Evolutionary conservation across 2,113 vertebrate genomes (phyloP).

Genomic region (Atherinomorus stipes): DNA sequence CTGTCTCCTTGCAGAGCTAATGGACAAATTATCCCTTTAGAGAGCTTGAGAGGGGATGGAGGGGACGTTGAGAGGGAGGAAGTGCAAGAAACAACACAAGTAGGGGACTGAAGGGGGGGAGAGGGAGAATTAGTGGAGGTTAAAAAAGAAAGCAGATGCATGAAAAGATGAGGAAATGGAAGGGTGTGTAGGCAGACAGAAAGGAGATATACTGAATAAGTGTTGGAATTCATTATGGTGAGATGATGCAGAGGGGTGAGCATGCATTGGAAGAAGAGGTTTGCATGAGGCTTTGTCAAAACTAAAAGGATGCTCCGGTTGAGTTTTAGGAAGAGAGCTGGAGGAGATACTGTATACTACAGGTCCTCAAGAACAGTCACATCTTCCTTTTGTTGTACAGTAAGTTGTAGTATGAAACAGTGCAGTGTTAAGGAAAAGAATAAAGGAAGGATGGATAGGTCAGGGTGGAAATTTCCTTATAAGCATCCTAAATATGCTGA

Average conservation of each 20-base stretch:
- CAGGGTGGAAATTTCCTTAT: too few species aligned
- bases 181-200: constrained; percentile 7
- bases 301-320: constrained; percentile 19
- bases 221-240: constrained; percentile 45
- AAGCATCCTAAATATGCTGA: background rate
- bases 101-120: background rate
- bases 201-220: constrained; percentile 6
- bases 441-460: too few species aligned
- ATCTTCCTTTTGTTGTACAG: background rate
- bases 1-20: constrained; percentile 56
- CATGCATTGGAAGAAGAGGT: constrained; percentile 33
- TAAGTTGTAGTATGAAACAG: background rate
- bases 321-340: background rate
- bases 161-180: constrained; percentile 7
- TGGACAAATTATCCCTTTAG: constrained; percentile 68
- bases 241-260: constrained; percentile 30
- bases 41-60: constrained; percentile 30
- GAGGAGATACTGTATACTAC: background rate
- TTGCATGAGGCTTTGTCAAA: constrained; percentile 32
- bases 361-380: background rate
- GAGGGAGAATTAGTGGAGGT: background rate
- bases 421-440: too few species aligned
- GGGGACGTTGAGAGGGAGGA: constrained; percentile 11
- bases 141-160: background rate
- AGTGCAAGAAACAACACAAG: constrained; percentile 26